phyloP scores from a whole-genome alignment of 2,888 invertebrate species.

The Heliconius cydno region DNA sequence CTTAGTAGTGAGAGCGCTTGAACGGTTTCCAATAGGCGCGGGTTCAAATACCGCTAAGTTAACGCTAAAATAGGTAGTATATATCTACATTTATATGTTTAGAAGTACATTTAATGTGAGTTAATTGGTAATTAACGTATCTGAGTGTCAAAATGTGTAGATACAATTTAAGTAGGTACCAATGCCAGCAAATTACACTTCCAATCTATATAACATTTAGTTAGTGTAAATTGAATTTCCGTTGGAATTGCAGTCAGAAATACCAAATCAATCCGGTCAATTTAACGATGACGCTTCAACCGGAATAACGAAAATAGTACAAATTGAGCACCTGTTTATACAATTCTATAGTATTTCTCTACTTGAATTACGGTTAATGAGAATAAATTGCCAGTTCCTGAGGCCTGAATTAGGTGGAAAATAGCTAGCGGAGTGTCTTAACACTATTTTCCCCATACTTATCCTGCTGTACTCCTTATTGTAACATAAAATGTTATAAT shows the following conservation, averaged over 20 bases:
- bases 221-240: slow-evolving; percentile 61
- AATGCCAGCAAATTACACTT: slow-evolving; percentile 23
- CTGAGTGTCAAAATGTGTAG: neutral
- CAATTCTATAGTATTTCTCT: slow-evolving; percentile 15
- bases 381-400: no score
- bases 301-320: slow-evolving; percentile 57
- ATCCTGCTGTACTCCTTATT: slow-evolving; percentile 3
- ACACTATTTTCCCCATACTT: no score
- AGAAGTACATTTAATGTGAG: neutral
- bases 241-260: slow-evolving; percentile 71
- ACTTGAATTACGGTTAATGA: neutral
- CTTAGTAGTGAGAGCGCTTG: no score
- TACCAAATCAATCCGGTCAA: slow-evolving; percentile 70
- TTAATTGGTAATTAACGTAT: neutral
- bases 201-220: slow-evolving; percentile 48
- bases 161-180: slow-evolving; percentile 4
- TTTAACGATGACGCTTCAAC: slow-evolving; percentile 62
- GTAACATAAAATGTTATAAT: slow-evolving; percentile 43
- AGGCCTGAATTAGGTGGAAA: no score
- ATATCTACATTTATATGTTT: no score
- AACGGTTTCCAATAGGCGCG: no score
- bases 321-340: slow-evolving; percentile 41
- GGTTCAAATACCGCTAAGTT: no score
- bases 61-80: no score
- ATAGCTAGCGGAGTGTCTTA: no score